Evolutionary conservation across 2,113 vertebrate genomes (phyloP).

Genomic region (Corynorhinus townsendii): DNA sequence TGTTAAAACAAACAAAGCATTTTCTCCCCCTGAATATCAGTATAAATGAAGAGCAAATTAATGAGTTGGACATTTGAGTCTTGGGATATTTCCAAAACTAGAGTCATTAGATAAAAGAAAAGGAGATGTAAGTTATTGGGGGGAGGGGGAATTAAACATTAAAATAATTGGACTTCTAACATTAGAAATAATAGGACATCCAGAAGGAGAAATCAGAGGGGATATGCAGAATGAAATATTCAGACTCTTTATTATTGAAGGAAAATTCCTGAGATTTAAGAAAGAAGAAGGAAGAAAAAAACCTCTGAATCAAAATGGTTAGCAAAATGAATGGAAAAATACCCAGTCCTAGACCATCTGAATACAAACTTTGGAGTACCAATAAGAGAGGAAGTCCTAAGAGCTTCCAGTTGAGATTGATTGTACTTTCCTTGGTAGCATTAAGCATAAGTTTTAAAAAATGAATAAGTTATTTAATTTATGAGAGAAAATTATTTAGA

Average conservation of each 20-base stretch:
- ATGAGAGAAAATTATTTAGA: not conserved
- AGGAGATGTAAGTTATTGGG: not conserved
- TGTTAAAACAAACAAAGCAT: not conserved
- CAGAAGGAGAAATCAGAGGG: not conserved
- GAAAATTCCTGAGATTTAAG: not conserved
- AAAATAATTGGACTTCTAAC: not conserved
- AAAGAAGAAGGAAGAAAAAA: not conserved
- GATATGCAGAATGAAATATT: constrained; percentile 16
- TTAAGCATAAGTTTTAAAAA: not conserved
- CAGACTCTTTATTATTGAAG: not conserved
- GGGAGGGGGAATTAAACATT: not conserved
- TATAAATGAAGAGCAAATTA: not conserved
- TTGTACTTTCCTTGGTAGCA: not conserved
- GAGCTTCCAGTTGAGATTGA: not conserved
- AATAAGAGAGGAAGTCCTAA: not conserved
- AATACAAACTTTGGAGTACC: not conserved
- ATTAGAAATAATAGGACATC: not conserved
- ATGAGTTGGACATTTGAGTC: not conserved
- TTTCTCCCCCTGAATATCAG: not conserved
- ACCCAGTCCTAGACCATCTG: not conserved
- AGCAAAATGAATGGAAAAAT: not conserved
- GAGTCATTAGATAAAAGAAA: not conserved
- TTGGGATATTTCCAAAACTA: not conserved
- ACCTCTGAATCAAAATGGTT: constrained; percentile 5
- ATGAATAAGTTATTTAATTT: not conserved